These are phyloP conservation scores for Ancistrus triradiatus DNA, from an alignment of 2,113 vertebrate species.

Conservation along the genomic window DNA sequence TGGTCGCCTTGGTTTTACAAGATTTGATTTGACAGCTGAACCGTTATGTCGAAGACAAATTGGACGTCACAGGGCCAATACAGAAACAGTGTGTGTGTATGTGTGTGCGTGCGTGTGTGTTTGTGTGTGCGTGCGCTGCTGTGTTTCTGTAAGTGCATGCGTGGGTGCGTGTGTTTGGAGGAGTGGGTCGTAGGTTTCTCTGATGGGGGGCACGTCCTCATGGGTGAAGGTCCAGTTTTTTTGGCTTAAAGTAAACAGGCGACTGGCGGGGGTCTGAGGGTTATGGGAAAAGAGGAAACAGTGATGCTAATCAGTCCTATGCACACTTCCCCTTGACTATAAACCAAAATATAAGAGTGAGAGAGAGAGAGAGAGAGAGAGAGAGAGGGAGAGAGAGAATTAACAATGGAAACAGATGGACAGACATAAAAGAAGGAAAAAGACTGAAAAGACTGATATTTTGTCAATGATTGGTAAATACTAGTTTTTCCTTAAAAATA, in stretches of 20 bases:
- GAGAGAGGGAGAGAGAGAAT: conserved; percentile 27
- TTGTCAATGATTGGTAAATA: no score
- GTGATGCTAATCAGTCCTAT: conserved; percentile 92
- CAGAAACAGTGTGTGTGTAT: conserved; percentile 38
- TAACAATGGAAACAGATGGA: conserved; percentile 49
- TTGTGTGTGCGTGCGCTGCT: conserved; percentile 4
- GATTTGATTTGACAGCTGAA: conserved; percentile 70
- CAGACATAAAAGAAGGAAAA: no score
- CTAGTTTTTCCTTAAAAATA: no score
- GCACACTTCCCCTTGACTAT: conserved; percentile 93
- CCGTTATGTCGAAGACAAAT: conserved; percentile 46
- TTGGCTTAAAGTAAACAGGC: conserved; percentile 98
- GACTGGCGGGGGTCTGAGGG: conserved; percentile 94
- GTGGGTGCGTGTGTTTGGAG: conserved; percentile 35
- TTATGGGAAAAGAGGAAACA: conserved; percentile 99
- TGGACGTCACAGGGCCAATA: conserved; percentile 43
- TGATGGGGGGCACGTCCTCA: conserved; percentile 72
- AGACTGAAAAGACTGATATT: no score
- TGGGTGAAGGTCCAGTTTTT: conserved; percentile 90
- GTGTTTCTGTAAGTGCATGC: conserved; percentile 22
- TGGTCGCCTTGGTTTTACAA: conserved; percentile 68
- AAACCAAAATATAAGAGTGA: conserved; percentile 68
- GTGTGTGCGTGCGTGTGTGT: conserved; percentile 16
- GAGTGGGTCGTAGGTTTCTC: conserved; percentile 46
- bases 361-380: conserved; percentile 26